phyloP scores from a whole-genome alignment of 2,797 vertebrate species.

The Sylvilagus floridanus region DNA sequence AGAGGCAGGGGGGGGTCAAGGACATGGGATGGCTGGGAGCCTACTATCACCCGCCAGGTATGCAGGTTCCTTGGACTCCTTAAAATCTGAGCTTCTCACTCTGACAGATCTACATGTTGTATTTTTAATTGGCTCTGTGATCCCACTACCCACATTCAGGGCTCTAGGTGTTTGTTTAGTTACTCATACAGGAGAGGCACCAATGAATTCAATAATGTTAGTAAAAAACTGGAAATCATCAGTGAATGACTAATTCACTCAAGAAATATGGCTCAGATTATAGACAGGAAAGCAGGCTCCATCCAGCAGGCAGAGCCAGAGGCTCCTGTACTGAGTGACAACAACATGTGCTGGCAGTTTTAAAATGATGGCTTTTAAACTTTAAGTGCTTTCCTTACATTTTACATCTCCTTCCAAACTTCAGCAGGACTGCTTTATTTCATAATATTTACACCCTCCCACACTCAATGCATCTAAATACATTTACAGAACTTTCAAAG shows the following conservation, averaged over 20 bases:
- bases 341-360: background rate
- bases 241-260: background rate
- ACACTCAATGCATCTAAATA: background rate
- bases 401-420: background rate
- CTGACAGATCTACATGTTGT: background rate
- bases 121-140: background rate
- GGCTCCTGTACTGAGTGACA: background rate
- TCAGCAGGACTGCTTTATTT: background rate
- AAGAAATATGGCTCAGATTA: background rate
- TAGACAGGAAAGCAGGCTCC: background rate
- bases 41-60: background rate
- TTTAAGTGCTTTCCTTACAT: background rate
- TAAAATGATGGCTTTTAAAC: background rate
- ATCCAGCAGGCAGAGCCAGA: background rate
- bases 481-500: background rate
- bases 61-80: background rate
- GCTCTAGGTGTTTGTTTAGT: background rate
- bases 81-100: background rate
- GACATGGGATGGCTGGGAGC: background rate
- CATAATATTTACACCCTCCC: background rate
- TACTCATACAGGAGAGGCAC: background rate
- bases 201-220: conserved; percentile 24
- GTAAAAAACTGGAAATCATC: background rate
- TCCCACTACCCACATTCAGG: background rate
- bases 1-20: background rate